A percentile compares a stretch with the other conserved stretches of the same genome.
Conservation (phyloP, 2,797 vertebrate genomes). For the Muscicapa comitata region DNA sequence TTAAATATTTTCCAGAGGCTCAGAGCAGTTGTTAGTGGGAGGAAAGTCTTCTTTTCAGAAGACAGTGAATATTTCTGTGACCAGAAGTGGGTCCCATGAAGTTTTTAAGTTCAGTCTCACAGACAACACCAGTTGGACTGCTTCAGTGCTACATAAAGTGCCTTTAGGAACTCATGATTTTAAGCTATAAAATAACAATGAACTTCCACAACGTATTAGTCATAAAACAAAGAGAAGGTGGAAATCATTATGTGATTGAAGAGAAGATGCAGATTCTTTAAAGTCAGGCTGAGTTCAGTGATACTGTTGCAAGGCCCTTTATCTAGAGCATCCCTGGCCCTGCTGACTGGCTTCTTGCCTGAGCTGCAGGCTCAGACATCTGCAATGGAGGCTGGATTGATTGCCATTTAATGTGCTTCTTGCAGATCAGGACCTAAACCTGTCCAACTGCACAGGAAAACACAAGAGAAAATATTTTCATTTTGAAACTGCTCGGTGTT, state of each 20-base stretch:
- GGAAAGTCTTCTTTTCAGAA: not conserved
- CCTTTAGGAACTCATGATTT: not conserved
- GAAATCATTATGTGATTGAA: not conserved
- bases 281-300: not conserved
- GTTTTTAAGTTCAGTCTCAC: not conserved
- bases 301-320: not conserved
- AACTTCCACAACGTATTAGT: not conserved
- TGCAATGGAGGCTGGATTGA: not conserved
- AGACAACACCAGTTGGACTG: not conserved
- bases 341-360: not conserved
- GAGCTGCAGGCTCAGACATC: not conserved
- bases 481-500: not conserved
- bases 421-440: not conserved
- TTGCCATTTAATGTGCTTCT: not conserved
- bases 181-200: not conserved
- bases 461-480: not conserved
- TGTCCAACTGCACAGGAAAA: not conserved
- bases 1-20: not conserved
- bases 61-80: not conserved
- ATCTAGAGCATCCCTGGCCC: not conserved
- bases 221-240: not conserved
- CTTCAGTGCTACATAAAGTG: not conserved
- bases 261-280: not conserved
- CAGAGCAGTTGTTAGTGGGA: not conserved
- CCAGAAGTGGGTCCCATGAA: not conserved